Evolutionary conservation across 1,140 invertebrate species (phyloP).

Genomic region (Galendromus occidentalis): DNA sequence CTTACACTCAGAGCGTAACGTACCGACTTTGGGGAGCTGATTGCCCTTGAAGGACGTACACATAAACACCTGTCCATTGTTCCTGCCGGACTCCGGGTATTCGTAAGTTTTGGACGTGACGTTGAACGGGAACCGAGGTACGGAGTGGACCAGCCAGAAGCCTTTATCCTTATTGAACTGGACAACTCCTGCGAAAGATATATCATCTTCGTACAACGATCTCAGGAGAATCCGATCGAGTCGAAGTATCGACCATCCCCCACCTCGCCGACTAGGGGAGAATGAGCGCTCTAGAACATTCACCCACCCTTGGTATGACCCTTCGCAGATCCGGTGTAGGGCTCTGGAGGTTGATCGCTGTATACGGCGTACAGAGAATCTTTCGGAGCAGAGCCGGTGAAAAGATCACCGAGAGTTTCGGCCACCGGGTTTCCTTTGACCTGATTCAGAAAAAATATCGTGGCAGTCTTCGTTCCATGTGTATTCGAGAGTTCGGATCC

Average conservation of each 20-base stretch:
- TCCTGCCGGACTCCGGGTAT: neutral
- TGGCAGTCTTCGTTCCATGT: no score
- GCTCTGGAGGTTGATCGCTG: neutral
- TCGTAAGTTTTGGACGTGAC: neutral
- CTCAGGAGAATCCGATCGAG: no score
- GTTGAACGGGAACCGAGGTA: constrained; percentile 1
- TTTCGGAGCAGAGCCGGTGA: neutral
- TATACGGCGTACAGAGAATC: neutral
- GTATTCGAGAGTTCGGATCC: no score
- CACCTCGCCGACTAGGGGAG: neutral
- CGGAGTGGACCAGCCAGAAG: constrained; percentile 4
- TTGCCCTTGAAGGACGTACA: neutral
- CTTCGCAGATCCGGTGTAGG: neutral
- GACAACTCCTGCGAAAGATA: neutral
- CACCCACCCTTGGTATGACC: constrained; percentile 5
- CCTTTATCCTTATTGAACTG: neutral
- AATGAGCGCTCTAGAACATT: neutral
- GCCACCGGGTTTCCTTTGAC: neutral
- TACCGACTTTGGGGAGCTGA: neutral
- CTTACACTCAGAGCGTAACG: neutral
- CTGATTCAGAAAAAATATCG: neutral
- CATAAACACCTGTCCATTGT: constrained; percentile 4
- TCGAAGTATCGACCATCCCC: no score
- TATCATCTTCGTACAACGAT: constrained; percentile 7
- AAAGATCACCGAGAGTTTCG: neutral